These are phyloP conservation scores for Drosophila busckii DNA, from an alignment of 1,140 invertebrate species.

Conservation along the genomic window DNA sequence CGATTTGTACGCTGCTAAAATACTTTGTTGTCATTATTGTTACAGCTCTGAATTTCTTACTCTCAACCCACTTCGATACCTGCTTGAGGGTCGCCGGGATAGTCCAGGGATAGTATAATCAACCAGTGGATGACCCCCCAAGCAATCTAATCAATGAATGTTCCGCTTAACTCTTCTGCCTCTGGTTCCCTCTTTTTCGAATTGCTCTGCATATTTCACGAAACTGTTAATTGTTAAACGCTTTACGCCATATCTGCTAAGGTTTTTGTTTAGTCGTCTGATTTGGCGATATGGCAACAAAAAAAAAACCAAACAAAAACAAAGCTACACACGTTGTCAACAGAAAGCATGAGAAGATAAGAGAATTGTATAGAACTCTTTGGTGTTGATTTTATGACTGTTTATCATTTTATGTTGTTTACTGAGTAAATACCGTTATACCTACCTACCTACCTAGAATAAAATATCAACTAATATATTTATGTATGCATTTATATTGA, in stretches of 20 bases:
- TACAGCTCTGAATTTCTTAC: conserved; percentile 42
- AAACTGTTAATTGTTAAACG: conserved; percentile 52
- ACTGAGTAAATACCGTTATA: conserved; percentile 5
- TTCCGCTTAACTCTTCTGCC: conserved; percentile 1
- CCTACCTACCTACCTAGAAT: no score
- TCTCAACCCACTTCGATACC: conserved; percentile 1
- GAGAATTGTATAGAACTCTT: conserved; percentile 54
- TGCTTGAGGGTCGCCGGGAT: conserved; percentile 3
- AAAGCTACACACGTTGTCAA: no score
- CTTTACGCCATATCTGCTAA: conserved; percentile 36
- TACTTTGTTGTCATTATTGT: conserved; percentile 66
- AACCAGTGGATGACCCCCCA: conserved; percentile 64
- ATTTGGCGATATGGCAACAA: conserved; percentile 50
- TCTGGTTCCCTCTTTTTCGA: conserved; percentile 9
- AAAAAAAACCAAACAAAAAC: conserved; percentile 19
- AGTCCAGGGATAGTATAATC: conserved; percentile 8
- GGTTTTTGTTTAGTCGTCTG: conserved; percentile 38
- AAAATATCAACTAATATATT: no score
- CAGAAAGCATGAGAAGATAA: conserved; percentile 50
- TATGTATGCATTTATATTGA: neutral
- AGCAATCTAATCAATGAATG: conserved; percentile 29
- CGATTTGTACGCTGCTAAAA: conserved; percentile 35
- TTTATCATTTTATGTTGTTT: conserved; percentile 18
- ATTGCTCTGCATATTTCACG: conserved; percentile 52
- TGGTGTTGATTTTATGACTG: conserved; percentile 40